Base-by-base conservation (phyloP, 37 sponge, comb jelly and placozoan genomes). In the Chondrosia reniformis region DNA sequence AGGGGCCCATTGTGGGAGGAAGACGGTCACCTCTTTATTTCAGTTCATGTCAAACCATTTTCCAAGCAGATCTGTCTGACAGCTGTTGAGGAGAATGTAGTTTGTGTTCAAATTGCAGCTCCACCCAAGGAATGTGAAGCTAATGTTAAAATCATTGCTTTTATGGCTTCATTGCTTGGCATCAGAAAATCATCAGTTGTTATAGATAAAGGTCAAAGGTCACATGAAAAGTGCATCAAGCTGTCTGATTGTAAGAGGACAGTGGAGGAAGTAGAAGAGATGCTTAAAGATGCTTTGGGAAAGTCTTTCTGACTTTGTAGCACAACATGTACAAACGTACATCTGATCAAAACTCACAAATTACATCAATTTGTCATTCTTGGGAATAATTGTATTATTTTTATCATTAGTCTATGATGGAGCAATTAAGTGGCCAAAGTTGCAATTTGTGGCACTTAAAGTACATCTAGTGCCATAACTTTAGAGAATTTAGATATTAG, bases 51-150 rank as follows among this genome's bases (percentile, higher is more conserved):
- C 33, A 79, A 79, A 37, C 79, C 79, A 22, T 64, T 64, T 32
- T 64, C 79, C 21, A 79, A 79, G 45, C 63, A 63, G 64, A 79
- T 42, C 66, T 37, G 42, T 69, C 24, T 81, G 2, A 33, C 82
- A 22, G 82, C 22, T 37, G 32, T 81, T 33, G 43, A 37, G 3
- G 57, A 30, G 28, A 55, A 43, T 4, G 54, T 31, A n/a, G 44
- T 81, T 44, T 32, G 44, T 21, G 75, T 81, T 25, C 82, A 76
- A 15, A 78, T 81, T 45, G 79, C 76, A 81, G 82, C 82, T 17
- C 46, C 54, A 45, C 76, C 82, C 15, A 55, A 63, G 55, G 75
- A 81, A 4, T 76, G 82, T 15, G 82, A 81, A 38, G 82, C 82
- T n/a, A 81, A 81, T 79, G 58, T 39, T 6, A 76, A 74, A 36